A percentile compares a stretch with the other conserved stretches of the same genome.
These are phyloP conservation scores for Philonicus albiceps DNA, from an alignment of 2,888 invertebrate genomes.

Conservation along the genomic window DNA sequence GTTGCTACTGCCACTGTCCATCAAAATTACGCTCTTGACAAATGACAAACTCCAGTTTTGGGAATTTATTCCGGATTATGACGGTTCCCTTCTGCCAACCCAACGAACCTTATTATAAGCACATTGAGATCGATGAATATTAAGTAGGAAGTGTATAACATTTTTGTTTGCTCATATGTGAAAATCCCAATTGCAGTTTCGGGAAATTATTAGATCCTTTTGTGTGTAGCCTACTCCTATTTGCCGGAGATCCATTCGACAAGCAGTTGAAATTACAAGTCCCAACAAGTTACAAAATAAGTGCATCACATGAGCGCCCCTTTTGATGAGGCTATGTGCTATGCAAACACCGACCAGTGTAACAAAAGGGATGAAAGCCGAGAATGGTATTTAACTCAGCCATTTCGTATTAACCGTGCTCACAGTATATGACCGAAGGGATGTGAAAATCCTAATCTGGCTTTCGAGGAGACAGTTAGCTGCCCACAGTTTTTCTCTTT, in stretches of 20 bases:
- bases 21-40: neutral
- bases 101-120: neutral
- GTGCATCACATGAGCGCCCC: constrained; percentile 31
- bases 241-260: constrained; percentile 16
- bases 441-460: constrained; percentile 26
- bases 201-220: neutral
- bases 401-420: constrained; percentile 10
- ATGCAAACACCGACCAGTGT: constrained; percentile 25
- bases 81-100: neutral
- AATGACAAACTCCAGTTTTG: neutral
- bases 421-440: neutral
- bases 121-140: constrained; percentile 10
- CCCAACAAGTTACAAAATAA: constrained; percentile 29
- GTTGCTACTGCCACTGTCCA: neutral
- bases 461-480: constrained; percentile 1
- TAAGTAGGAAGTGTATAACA: constrained; percentile 2
- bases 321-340: constrained; percentile 3
- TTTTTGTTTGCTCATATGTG: constrained; percentile 42
- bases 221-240: constrained; percentile 4
- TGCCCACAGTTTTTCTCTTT: neutral
- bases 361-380: constrained; percentile 34
- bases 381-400: constrained; percentile 40
- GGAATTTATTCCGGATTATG: neutral
- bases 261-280: constrained; percentile 42
- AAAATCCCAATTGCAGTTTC: neutral